These are phyloP conservation scores for Leptopilina myrica DNA, from an alignment of 2,888 invertebrate genomes.

Conservation along the genomic window DNA sequence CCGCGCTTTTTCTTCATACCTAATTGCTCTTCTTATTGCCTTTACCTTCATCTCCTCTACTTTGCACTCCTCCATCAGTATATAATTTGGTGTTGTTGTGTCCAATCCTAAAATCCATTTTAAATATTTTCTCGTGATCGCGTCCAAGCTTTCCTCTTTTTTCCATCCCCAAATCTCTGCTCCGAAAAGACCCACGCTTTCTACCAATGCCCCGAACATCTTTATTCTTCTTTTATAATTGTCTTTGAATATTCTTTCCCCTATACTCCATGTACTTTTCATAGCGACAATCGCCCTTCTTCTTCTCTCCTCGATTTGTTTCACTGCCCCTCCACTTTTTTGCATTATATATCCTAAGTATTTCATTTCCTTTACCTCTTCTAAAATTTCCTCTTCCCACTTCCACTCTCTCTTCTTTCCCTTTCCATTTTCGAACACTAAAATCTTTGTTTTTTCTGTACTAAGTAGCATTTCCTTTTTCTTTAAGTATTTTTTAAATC, in stretches of 20 bases:
- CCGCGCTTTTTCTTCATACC: neutral
- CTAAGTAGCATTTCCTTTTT: no score
- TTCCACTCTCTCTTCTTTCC: no score
- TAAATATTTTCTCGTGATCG: neutral
- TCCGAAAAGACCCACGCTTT: neutral
- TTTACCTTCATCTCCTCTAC: neutral
- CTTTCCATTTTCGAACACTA: no score
- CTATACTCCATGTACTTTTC: neutral
- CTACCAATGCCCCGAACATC: neutral
- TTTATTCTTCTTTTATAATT: neutral
- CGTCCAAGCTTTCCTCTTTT: neutral
- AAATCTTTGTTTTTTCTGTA: no score
- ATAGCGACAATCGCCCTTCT: neutral
- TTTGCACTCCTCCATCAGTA: neutral
- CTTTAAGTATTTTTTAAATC: no score
- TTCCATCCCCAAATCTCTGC: neutral
- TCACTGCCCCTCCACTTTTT: no score
- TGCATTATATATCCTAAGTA: no score
- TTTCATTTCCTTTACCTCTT: no score
- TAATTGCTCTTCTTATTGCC: neutral
- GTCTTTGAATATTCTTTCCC: neutral
- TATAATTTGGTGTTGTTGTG: neutral
- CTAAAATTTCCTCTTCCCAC: no score
- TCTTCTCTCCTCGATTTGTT: slow-evolving; percentile 74
- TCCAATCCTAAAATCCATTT: neutral